A percentile compares a stretch with the other conserved stretches of the same genome.
These are phyloP conservation scores for Alouatta palliata DNA, from an alignment of 2,113 vertebrate species.

Conservation along the genomic window DNA sequence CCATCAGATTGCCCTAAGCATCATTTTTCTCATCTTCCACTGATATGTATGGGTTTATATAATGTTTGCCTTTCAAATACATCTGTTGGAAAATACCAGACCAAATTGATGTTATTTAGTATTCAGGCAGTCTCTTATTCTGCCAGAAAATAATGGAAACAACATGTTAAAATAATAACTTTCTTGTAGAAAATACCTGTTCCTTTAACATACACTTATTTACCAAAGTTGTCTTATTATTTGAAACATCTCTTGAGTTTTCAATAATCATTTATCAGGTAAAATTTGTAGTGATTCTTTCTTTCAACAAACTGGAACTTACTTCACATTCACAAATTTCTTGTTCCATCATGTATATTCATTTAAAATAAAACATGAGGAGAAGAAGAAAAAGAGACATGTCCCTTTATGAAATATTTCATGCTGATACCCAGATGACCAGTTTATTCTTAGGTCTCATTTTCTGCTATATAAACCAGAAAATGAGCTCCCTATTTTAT, in stretches of 20 bases:
- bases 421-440: background rate
- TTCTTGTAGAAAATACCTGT: background rate
- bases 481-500: background rate
- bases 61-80: constrained; percentile 60
- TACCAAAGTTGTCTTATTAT: constrained; percentile 34
- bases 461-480: background rate
- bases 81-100: constrained; percentile 57
- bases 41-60: constrained; percentile 47
- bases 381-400: background rate
- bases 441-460: background rate
- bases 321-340: background rate
- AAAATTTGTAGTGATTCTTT: constrained; percentile 42
- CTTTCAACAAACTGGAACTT: constrained; percentile 24
- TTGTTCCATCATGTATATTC: background rate
- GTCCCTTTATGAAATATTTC: background rate
- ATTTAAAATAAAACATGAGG: background rate
- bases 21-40: constrained; percentile 54
- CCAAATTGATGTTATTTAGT: constrained; percentile 57
- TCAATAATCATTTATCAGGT: constrained; percentile 54
- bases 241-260: constrained; percentile 31
- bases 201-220: constrained; percentile 50
- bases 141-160: constrained; percentile 26
- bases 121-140: constrained; percentile 57
- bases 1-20: constrained; percentile 24
- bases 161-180: constrained; percentile 14